These are phyloP conservation scores for Ranitomeya imitator DNA, from an alignment of 2,113 vertebrate genomes.

Conservation along the genomic window DNA sequence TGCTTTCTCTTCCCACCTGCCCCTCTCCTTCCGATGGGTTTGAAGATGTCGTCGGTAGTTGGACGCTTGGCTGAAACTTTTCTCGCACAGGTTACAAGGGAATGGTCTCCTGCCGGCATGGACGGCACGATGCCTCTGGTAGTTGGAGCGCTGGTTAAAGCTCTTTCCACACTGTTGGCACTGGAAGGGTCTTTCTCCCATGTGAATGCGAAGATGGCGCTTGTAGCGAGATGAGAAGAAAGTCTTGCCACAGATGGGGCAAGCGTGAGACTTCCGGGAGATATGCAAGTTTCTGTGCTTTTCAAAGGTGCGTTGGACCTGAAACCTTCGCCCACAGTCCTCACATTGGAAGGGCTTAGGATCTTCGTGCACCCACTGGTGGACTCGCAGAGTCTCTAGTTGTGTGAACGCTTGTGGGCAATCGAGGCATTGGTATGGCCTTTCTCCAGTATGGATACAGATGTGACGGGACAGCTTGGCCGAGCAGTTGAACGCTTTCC, in stretches of 20 bases:
- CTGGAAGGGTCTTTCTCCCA: constrained; percentile 68
- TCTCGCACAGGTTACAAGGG: constrained; percentile 78
- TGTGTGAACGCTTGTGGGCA: constrained; percentile 83
- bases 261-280: constrained; percentile 43
- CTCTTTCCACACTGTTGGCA: constrained; percentile 81
- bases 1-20: constrained; percentile 17
- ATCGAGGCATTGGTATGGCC: constrained; percentile 76
- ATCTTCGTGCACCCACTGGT: constrained; percentile 62
- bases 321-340: constrained; percentile 76
- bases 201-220: constrained; percentile 54
- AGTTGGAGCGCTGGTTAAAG: constrained; percentile 78
- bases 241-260: constrained; percentile 68
- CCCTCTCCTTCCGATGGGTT: constrained; percentile 31
- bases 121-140: constrained; percentile 76
- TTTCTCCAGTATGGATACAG: constrained; percentile 76
- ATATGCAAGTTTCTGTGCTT: constrained; percentile 40
- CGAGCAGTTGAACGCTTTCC: constrained; percentile 79
- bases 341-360: constrained; percentile 72
- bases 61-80: constrained; percentile 80
- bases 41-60: constrained; percentile 74
- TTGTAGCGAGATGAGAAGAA: constrained; percentile 53
- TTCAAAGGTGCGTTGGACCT: constrained; percentile 34
- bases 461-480: constrained; percentile 79
- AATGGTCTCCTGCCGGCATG: constrained; percentile 74
- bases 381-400: constrained; percentile 75